Conservation (phyloP, 2,888 invertebrate genomes). For the Dimorphilus gyrociliatus region DNA sequence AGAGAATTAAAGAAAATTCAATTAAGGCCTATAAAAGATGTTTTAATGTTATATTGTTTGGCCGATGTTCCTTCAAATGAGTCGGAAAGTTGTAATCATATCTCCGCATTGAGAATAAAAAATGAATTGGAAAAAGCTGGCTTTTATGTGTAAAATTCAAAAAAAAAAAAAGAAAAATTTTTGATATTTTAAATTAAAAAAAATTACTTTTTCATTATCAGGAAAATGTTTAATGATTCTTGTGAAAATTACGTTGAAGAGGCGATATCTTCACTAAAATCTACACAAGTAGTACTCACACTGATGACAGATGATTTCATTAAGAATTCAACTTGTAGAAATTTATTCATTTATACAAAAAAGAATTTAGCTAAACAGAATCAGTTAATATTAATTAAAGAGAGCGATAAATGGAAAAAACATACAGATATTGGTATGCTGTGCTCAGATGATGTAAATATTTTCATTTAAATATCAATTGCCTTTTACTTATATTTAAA, state of each 20-base stretch:
- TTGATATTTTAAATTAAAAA: too few species aligned
- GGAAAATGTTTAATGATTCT: too few species aligned
- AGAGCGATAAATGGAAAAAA: slow-evolving; percentile 20
- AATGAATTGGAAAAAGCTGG: slow-evolving; percentile 18
- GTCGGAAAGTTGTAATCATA: neutral
- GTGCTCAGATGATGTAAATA: slow-evolving; percentile 20
- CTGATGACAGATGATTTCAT: slow-evolving; percentile 22
- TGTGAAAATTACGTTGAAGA: too few species aligned
- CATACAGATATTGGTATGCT: slow-evolving; percentile 21
- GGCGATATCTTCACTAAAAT: too few species aligned
- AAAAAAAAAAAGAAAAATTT: neutral
- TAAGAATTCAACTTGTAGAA: slow-evolving; percentile 18
- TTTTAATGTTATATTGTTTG: slow-evolving; percentile 19
- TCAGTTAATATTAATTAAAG: slow-evolving; percentile 18
- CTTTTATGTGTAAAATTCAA: slow-evolving; percentile 17
- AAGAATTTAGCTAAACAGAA: slow-evolving; percentile 20
- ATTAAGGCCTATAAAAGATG: slow-evolving; percentile 14
- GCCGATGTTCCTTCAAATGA: slow-evolving; percentile 16
- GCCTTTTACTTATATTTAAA: too few species aligned
- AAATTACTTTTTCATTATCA: too few species aligned
- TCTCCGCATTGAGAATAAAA: slow-evolving; percentile 11
- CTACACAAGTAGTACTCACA: slow-evolving; percentile 20
- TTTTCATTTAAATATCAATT: too few species aligned
- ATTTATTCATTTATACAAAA: slow-evolving; percentile 24
- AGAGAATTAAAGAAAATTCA: slow-evolving; percentile 19